A percentile compares a stretch with the other conserved stretches of the same genome.
Evolutionary conservation across 2,113 vertebrate genomes (phyloP).

Genomic region (Saccopteryx leptura): DNA sequence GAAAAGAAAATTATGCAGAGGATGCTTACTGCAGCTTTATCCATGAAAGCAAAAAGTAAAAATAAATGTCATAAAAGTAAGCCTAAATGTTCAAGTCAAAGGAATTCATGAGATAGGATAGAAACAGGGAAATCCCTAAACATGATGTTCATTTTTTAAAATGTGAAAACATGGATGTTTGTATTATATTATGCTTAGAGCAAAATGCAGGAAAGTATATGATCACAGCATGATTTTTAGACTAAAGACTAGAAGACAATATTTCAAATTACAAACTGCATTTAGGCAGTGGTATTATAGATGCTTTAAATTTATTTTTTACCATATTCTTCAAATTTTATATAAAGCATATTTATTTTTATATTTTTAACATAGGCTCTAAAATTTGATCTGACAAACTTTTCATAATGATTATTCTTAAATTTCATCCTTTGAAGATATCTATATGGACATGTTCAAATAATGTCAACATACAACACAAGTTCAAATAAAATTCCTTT

Average conservation of each 20-base stretch:
- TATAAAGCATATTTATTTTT: constrained; percentile 27
- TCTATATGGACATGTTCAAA: not conserved
- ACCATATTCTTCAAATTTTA: constrained; percentile 42
- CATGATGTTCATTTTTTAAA: not conserved
- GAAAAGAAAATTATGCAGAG: constrained; percentile 68
- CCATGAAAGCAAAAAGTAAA: constrained; percentile 34
- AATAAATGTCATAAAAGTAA: constrained; percentile 47
- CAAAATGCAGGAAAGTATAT: constrained; percentile 17
- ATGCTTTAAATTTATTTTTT: constrained; percentile 46
- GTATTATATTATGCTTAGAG: not conserved
- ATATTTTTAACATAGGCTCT: not conserved
- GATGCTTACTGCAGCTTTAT: constrained; percentile 63
- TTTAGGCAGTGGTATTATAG: not conserved
- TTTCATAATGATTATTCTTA: constrained; percentile 23
- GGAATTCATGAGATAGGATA: not conserved
- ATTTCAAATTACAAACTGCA: constrained; percentile 35
- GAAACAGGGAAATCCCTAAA: not conserved
- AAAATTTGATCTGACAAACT: constrained; percentile 47
- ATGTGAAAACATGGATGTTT: not conserved
- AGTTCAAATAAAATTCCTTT: constrained; percentile 14
- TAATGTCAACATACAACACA: not conserved
- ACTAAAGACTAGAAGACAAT: not conserved
- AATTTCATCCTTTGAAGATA: constrained; percentile 24
- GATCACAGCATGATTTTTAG: constrained; percentile 33
- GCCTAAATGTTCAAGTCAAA: constrained; percentile 43